Evolutionary conservation across 2,888 invertebrate genomes (phyloP).

Genomic region (Chrysolina haemoptera): DNA sequence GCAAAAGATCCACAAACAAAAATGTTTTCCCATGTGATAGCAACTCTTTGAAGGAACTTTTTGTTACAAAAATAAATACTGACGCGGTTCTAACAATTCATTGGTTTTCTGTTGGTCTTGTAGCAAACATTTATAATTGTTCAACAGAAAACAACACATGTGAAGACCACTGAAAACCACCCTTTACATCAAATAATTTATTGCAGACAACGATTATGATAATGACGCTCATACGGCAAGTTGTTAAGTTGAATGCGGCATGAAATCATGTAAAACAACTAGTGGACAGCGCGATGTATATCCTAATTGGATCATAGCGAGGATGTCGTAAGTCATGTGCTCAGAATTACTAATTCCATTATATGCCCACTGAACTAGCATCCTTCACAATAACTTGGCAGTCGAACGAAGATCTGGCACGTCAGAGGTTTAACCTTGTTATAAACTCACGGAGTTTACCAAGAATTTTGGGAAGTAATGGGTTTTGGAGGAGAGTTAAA

Average conservation of each 20-base stretch:
- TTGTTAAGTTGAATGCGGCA: slow-evolving; percentile 14
- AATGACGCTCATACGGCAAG: neutral
- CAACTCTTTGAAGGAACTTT: too few species aligned
- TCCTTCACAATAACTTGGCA: slow-evolving; percentile 33
- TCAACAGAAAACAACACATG: too few species aligned
- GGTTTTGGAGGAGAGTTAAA: too few species aligned
- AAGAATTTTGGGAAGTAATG: too few species aligned
- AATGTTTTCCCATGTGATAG: too few species aligned
- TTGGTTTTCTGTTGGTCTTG: too few species aligned
- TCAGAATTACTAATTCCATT: slow-evolving; percentile 32
- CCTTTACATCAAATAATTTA: neutral
- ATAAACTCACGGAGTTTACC: too few species aligned
- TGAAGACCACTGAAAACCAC: too few species aligned
- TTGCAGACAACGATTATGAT: slow-evolving; percentile 11
- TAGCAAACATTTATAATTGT: too few species aligned
- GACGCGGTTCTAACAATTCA: too few species aligned
- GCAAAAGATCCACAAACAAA: too few species aligned
- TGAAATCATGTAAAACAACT: slow-evolving; percentile 36
- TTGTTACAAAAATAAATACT: too few species aligned
- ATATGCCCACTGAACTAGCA: slow-evolving; percentile 25
- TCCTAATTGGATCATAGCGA: slow-evolving; percentile 33
- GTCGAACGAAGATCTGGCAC: slow-evolving; percentile 5
- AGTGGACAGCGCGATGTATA: slow-evolving; percentile 27
- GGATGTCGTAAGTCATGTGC: slow-evolving; percentile 33
- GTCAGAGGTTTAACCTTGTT: neutral